These are phyloP conservation scores for Phyllotreta striolata DNA, from an alignment of 2,888 invertebrate genomes.

Conservation along the genomic window DNA sequence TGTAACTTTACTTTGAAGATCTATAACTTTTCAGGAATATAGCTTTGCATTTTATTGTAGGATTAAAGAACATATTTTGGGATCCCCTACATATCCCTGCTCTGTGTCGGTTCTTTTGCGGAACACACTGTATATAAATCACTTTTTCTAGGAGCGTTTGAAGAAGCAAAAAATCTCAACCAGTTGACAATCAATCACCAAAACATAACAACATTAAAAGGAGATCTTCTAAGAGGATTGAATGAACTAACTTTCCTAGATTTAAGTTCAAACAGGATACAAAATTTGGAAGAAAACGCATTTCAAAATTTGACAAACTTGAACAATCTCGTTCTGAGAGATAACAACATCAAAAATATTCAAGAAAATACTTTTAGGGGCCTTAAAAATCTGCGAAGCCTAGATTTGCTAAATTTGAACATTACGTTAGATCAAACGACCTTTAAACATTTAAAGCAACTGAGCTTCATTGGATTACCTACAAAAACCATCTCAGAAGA, in stretches of 20 bases:
- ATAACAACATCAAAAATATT: slow-evolving; percentile 30
- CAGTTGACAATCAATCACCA: slow-evolving; percentile 35
- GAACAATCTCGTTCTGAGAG: slow-evolving; percentile 27
- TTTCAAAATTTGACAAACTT: slow-evolving; percentile 28
- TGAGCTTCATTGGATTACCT: slow-evolving; percentile 33
- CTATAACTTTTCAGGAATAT: too few species aligned
- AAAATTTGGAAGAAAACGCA: slow-evolving; percentile 24
- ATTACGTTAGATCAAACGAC: slow-evolving; percentile 21
- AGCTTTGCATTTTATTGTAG: too few species aligned
- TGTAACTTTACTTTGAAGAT: too few species aligned
- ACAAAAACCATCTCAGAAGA: slow-evolving; percentile 25
- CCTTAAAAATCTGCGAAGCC: slow-evolving; percentile 26
- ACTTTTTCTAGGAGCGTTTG: slow-evolving; percentile 34
- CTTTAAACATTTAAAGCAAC: slow-evolving; percentile 27
- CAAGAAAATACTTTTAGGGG: slow-evolving; percentile 22
- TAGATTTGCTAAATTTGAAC: slow-evolving; percentile 29
- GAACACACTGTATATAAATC: too few species aligned
- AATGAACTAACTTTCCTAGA: slow-evolving; percentile 30
- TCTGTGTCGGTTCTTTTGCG: too few species aligned
- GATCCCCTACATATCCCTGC: too few species aligned
- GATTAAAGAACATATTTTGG: too few species aligned
- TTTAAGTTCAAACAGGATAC: slow-evolving; percentile 27
- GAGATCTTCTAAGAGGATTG: slow-evolving; percentile 25
- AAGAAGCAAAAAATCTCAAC: slow-evolving; percentile 18
- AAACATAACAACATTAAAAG: slow-evolving; percentile 28